Percentiles rank a stretch among this genome's conserved stretches.
Conservation (phyloP, 1,140 invertebrate species). For the Drosophila fuyamai region DNA sequence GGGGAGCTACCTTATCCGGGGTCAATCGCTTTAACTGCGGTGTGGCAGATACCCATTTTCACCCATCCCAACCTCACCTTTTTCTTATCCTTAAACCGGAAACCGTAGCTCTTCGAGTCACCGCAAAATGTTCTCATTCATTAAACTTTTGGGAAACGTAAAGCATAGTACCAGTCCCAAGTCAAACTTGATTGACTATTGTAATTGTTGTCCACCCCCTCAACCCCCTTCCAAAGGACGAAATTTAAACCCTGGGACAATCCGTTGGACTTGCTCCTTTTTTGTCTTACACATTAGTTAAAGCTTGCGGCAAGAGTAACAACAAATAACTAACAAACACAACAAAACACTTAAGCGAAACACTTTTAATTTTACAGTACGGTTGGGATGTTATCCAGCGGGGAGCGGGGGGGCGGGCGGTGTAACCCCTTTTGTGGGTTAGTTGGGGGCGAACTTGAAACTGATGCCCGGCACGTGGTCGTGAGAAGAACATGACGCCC, state of each 20-base stretch:
- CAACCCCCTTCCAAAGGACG: not conserved
- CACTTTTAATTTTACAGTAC: slow-evolving; percentile 75
- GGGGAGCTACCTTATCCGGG: slow-evolving; percentile 11
- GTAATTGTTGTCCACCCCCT: slow-evolving; percentile 39
- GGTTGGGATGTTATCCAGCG: not conserved
- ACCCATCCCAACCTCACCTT: not conserved
- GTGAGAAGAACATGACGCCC: slow-evolving; percentile 53
- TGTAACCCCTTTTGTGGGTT: slow-evolving; percentile 16
- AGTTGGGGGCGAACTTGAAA: slow-evolving; percentile 63
- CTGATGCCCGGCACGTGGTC: slow-evolving; percentile 80
- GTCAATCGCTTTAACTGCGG: slow-evolving; percentile 37
- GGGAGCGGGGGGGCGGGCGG: no score
- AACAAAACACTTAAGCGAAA: slow-evolving; percentile 79
- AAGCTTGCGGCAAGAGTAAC: slow-evolving; percentile 56
- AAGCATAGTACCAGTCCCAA: slow-evolving; percentile 6
- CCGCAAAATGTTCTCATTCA: slow-evolving; percentile 60
- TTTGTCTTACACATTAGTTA: slow-evolving; percentile 72
- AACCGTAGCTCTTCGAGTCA: slow-evolving; percentile 15
- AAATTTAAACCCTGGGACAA: not conserved
- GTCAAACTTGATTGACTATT: slow-evolving; percentile 71
- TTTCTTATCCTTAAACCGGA: slow-evolving; percentile 16
- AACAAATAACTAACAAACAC: slow-evolving; percentile 60
- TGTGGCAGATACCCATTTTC: slow-evolving; percentile 14
- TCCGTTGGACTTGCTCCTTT: slow-evolving; percentile 38
- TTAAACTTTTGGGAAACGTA: slow-evolving; percentile 32